These are phyloP conservation scores for Solen grandis DNA, from an alignment of 1,140 invertebrate genomes.

Conservation along the genomic window DNA sequence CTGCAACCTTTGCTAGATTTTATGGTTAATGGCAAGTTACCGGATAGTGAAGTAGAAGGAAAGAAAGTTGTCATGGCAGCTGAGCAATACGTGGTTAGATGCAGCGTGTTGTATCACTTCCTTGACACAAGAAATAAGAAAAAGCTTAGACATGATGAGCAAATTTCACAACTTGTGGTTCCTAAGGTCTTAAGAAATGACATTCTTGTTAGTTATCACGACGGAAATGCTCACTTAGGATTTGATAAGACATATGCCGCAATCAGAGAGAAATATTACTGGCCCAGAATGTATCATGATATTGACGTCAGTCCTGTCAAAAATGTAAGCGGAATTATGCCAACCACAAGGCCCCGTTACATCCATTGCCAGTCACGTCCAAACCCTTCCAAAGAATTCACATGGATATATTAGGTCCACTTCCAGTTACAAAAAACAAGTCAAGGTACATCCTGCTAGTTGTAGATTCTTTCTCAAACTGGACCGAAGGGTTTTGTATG, in stretches of 20 bases:
- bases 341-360: slow-evolving; percentile 23
- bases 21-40: slow-evolving; percentile 12
- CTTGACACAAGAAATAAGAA: slow-evolving; percentile 32
- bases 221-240: slow-evolving; percentile 52
- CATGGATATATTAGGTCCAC: slow-evolving; percentile 62
- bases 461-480: slow-evolving; percentile 59
- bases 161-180: slow-evolving; percentile 25
- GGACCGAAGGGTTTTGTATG: slow-evolving; percentile 57
- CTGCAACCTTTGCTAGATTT: slow-evolving; percentile 15
- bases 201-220: slow-evolving; percentile 50
- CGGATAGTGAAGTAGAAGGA: neutral
- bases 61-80: neutral
- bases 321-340: slow-evolving; percentile 25
- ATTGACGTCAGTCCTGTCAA: slow-evolving; percentile 48
- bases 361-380: slow-evolving; percentile 46
- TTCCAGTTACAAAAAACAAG: slow-evolving; percentile 44
- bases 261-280: slow-evolving; percentile 49
- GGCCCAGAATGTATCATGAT: slow-evolving; percentile 56
- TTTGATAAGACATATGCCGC: slow-evolving; percentile 44
- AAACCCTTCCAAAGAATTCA: slow-evolving; percentile 58
- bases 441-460: slow-evolving; percentile 61
- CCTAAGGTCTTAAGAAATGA: slow-evolving; percentile 28
- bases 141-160: neutral
- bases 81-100: neutral
- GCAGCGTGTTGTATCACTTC: slow-evolving; percentile 19